Percentiles rank a stretch among this genome's conserved stretches.
Evolutionary conservation across 2,888 invertebrate species (phyloP).

Genomic region (Acanthopleura granulata): DNA sequence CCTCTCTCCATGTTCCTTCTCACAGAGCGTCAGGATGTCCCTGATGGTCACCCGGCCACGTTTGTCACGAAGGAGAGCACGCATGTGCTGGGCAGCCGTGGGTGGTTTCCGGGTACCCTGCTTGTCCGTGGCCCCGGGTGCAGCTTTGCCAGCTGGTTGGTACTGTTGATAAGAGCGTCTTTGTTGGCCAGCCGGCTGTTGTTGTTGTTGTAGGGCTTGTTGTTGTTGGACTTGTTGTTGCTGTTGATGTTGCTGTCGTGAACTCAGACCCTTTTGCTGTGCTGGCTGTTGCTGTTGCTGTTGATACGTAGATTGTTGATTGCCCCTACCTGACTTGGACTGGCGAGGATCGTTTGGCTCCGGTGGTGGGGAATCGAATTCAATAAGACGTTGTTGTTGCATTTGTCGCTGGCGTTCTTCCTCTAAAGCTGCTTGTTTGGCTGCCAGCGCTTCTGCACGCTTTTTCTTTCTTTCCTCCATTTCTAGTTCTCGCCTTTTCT

Average conservation of each 20-base stretch:
- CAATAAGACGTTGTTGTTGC: neutral
- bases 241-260: neutral
- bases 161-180: slow-evolving; percentile 36
- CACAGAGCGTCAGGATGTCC: slow-evolving; percentile 61
- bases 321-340: neutral
- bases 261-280: neutral
- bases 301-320: neutral
- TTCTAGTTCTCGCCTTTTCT: neutral
- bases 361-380: slow-evolving; percentile 30
- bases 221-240: neutral
- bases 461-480: slow-evolving; percentile 11
- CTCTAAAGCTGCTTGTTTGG: neutral
- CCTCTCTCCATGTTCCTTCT: slow-evolving; percentile 44
- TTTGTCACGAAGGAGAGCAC: slow-evolving; percentile 49
- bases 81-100: slow-evolving; percentile 50
- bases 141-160: neutral
- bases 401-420: neutral
- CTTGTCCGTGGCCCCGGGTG: neutral
- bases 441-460: neutral
- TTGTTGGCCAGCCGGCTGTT: slow-evolving; percentile 32
- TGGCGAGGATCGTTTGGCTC: slow-evolving; percentile 29
- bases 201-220: slow-evolving; percentile 17
- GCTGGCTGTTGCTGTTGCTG: slow-evolving; percentile 10
- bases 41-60: slow-evolving; percentile 61
- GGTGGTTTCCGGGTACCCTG: slow-evolving; percentile 23